These are phyloP conservation scores for Phalacrocorax aristotelis DNA, from an alignment of 2,113 vertebrate species.

Conservation along the genomic window DNA sequence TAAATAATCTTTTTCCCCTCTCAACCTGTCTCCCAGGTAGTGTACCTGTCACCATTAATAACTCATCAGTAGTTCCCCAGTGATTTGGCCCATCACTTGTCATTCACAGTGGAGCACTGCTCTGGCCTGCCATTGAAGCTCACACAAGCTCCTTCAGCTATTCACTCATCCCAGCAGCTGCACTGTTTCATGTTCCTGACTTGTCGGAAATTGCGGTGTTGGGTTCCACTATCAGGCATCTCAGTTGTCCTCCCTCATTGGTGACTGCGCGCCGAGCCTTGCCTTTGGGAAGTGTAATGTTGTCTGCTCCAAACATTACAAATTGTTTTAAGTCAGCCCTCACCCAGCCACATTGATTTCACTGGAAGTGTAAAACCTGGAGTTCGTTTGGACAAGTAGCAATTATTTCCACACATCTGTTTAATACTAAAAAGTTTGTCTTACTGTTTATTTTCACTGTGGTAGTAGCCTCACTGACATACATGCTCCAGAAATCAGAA, in stretches of 20 bases:
- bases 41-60: conserved; percentile 89
- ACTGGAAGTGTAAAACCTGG: not conserved
- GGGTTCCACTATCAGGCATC: not conserved
- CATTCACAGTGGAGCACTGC: conserved; percentile 71
- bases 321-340: not conserved
- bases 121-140: conserved; percentile 69
- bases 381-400: not conserved
- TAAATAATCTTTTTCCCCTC: conserved; percentile 83
- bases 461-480: not conserved
- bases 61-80: conserved; percentile 76
- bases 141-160: conserved; percentile 64
- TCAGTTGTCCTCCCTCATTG: not conserved
- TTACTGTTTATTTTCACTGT: not conserved
- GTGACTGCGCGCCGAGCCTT: not conserved
- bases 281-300: not conserved
- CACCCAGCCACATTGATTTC: not conserved
- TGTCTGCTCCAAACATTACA: not conserved
- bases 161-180: conserved; percentile 59
- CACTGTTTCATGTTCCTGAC: conserved; percentile 17
- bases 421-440: not conserved
- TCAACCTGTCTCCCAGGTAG: conserved; percentile 87
- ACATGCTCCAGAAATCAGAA: not conserved
- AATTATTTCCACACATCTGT: not conserved
- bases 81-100: conserved; percentile 80
- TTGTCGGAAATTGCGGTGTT: not conserved